Percentiles rank a stretch among this genome's conserved stretches.
Evolutionary conservation across 2,888 invertebrate genomes (phyloP).

Genomic region (Crioceris asparagi): DNA sequence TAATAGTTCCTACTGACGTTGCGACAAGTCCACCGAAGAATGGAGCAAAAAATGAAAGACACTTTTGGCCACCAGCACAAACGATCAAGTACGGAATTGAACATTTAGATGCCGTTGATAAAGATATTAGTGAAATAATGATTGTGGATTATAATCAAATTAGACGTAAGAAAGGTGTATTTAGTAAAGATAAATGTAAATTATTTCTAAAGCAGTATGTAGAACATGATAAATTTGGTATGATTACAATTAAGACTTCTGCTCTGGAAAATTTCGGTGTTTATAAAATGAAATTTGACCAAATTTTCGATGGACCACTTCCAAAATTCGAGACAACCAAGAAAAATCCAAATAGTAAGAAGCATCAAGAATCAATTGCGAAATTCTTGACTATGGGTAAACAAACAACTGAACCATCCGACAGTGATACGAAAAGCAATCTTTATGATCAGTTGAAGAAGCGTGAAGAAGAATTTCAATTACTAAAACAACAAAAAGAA

Average conservation of each 20-base stretch:
- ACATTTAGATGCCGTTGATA: conserved; percentile 49
- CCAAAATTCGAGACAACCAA: conserved; percentile 62
- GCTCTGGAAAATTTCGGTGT: conserved; percentile 57
- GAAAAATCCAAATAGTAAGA: conserved; percentile 40
- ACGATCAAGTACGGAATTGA: conserved; percentile 72
- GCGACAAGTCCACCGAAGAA: background rate
- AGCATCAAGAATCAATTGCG: conserved; percentile 54
- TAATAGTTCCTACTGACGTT: conserved; percentile 49
- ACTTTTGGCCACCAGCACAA: conserved; percentile 35
- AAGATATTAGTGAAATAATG: conserved; percentile 47
- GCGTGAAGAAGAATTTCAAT: conserved; percentile 48
- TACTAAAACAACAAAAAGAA: conserved; percentile 47
- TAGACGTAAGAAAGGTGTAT: conserved; percentile 66
- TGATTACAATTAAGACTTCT: conserved; percentile 56
- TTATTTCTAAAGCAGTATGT: conserved; percentile 79
- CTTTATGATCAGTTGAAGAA: conserved; percentile 46
- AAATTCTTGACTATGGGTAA: conserved; percentile 44
- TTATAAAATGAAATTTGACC: conserved; percentile 57
- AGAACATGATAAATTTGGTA: conserved; percentile 48
- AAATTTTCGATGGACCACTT: conserved; percentile 70
- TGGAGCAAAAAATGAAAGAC: conserved; percentile 17
- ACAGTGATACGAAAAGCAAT: conserved; percentile 32
- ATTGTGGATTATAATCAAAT: conserved; percentile 58
- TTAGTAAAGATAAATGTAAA: conserved; percentile 71
- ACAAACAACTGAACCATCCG: conserved; percentile 37